Conservation (phyloP, 1,140 invertebrate species). For the Ceratina japonica region DNA sequence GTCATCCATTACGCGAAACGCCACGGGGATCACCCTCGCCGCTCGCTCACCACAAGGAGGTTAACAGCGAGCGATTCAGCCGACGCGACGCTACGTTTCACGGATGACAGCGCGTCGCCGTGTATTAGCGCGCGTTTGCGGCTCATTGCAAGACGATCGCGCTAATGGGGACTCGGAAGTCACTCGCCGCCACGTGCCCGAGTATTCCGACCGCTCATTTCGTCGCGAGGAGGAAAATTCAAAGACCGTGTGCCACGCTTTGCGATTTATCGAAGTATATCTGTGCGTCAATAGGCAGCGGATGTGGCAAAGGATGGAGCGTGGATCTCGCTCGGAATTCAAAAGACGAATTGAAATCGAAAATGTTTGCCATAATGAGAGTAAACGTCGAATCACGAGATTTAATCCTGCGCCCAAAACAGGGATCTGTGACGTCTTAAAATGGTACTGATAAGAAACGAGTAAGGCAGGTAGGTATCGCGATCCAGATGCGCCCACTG, state of each 20-base stretch:
- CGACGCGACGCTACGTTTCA: constrained; percentile 48
- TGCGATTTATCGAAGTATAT: constrained; percentile 27
- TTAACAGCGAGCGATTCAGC: constrained; percentile 57
- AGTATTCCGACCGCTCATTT: constrained; percentile 42
- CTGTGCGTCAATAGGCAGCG: background rate
- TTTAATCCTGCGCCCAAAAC: background rate
- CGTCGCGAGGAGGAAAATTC: constrained; percentile 28
- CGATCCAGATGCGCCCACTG: constrained; percentile 45
- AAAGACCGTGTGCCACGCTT: background rate
- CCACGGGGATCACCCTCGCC: constrained; percentile 57
- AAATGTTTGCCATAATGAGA: background rate
- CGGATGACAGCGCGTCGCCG: constrained; percentile 58
- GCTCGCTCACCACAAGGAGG: constrained; percentile 61
- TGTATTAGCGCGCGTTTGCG: constrained; percentile 29
- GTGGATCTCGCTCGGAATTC: too few relatives aligned
- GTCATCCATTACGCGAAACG: constrained; percentile 58
- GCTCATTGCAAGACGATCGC: constrained; percentile 53
- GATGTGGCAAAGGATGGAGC: too few relatives aligned
- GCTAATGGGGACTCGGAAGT: constrained; percentile 58
- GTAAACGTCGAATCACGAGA: background rate
- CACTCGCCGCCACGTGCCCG: constrained; percentile 59
- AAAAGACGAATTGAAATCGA: too few relatives aligned
- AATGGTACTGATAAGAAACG: background rate
- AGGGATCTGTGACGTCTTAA: background rate
- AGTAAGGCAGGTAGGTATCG: background rate